Base-by-base conservation (phyloP, 2,888 invertebrate species). In the Melinopterus prodromus region DNA sequence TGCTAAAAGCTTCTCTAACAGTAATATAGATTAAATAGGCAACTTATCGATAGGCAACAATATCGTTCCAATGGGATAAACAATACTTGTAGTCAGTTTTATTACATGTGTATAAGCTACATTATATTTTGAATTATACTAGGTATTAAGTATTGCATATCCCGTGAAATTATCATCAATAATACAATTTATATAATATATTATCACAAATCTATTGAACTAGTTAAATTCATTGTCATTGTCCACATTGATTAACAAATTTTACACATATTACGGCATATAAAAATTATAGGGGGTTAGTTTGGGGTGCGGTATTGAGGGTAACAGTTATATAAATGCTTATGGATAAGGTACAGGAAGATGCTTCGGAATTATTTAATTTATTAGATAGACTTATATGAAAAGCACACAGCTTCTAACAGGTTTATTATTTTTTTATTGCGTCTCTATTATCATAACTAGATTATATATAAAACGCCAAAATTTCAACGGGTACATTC, bases 141-240 rank as follows among this genome's bases (percentile, higher is more conserved):
- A 53, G 12, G 53, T 1, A 53, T 4, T 53, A 9, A 12, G 7
- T 2, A 53, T 53, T 53, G 53, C 12, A 3, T 53, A 53, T 53
- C 12, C 53, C 53, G 12, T 53, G 53, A 12, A 53, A 53, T 12
- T 9, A 53, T 53, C 9, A 38, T 38, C 53, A 53, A 12, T 53
- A 53, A 53, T 53, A 53, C 53, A 53, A 53, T 53, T 53, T 53
- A 53, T 53, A 12, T 53, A 26, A 53, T 53, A 53, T 26, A 12
- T 53, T 74, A 74, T 74, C 74, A 74, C 74, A 74, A 74, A 36
- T 74, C 74, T 74, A 74, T 74, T 74, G 74, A 74, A 74, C 74
- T 74, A 74, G 35, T 74, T 37, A 74, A 74, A 74, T 74, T 74
- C 74, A 74, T 74, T 74, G 74, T 74, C 74, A 74, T 74, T 74